Conservation (phyloP, 1,140 invertebrate genomes). For the Daktulosphaira vitifoliae region DNA sequence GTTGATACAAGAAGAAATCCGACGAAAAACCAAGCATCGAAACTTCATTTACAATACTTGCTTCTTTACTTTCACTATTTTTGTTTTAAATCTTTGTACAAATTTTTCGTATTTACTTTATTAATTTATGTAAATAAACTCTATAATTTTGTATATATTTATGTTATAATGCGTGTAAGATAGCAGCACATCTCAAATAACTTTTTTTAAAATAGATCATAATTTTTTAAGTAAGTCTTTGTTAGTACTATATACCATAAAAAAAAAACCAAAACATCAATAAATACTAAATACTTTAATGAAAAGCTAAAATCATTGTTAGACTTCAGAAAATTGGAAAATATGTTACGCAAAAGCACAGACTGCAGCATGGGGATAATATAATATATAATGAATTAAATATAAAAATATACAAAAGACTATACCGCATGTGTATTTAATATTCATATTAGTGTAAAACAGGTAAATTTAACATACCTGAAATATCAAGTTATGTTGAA, state of each 20-base stretch:
- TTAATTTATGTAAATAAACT: conserved; percentile 23
- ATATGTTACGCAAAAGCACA: conserved; percentile 37
- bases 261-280: too few relatives aligned
- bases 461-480: too few relatives aligned
- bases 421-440: conserved; percentile 31
- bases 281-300: too few relatives aligned
- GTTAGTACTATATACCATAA: too few relatives aligned
- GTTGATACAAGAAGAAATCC: conserved; percentile 10
- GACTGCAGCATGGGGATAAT: conserved; percentile 39
- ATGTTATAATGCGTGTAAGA: conserved; percentile 15
- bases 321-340: conserved; percentile 38
- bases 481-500: too few relatives aligned
- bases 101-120: conserved; percentile 23
- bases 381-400: conserved; percentile 3
- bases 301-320: too few relatives aligned
- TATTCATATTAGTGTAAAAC: too few relatives aligned
- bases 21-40: conserved; percentile 24
- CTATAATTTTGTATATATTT: conserved; percentile 12
- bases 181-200: conserved; percentile 22
- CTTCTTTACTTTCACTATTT: conserved; percentile 30
- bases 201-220: too few relatives aligned
- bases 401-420: conserved; percentile 28
- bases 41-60: conserved; percentile 23
- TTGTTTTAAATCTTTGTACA: neutral
- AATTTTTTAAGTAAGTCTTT: too few relatives aligned